phyloP scores from a whole-genome alignment of 2,113 vertebrate species.

The Chrysemys picta region DNA sequence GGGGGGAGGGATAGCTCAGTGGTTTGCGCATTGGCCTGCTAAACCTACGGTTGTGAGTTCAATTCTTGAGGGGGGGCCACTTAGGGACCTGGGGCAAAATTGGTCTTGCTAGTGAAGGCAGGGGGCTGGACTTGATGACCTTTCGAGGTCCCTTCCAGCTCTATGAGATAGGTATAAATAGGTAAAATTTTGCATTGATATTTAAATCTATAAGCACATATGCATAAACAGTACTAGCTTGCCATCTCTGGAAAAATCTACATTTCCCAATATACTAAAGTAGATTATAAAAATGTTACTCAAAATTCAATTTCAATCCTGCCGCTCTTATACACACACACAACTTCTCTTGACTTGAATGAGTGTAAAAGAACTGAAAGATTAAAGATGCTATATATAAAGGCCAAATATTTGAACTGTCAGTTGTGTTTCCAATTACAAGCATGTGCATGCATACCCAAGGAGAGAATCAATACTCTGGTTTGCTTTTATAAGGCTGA shows the following conservation, averaged over 20 bases:
- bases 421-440: constrained; percentile 51
- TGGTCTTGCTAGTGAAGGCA: too few relatives aligned
- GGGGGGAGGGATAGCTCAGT: too few relatives aligned
- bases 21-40: too few relatives aligned
- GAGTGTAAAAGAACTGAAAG: not conserved
- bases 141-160: too few relatives aligned
- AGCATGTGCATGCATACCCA: not conserved
- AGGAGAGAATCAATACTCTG: not conserved
- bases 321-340: not conserved
- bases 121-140: too few relatives aligned
- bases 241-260: not conserved
- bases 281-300: not conserved
- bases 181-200: not conserved
- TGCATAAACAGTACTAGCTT: not conserved
- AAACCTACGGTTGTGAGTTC: too few relatives aligned
- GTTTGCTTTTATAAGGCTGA: constrained; percentile 41
- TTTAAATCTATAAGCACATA: not conserved
- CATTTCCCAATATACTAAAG: not conserved
- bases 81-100: too few relatives aligned
- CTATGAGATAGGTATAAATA: not conserved
- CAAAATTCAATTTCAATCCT: not conserved
- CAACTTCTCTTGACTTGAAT: constrained; percentile 1
- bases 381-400: not conserved
- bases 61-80: too few relatives aligned
- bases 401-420: constrained; percentile 39